Percentiles rank a stretch among this genome's conserved stretches.
Conservation (phyloP, 2,113 vertebrate species). For the Triplophysa rosa region DNA sequence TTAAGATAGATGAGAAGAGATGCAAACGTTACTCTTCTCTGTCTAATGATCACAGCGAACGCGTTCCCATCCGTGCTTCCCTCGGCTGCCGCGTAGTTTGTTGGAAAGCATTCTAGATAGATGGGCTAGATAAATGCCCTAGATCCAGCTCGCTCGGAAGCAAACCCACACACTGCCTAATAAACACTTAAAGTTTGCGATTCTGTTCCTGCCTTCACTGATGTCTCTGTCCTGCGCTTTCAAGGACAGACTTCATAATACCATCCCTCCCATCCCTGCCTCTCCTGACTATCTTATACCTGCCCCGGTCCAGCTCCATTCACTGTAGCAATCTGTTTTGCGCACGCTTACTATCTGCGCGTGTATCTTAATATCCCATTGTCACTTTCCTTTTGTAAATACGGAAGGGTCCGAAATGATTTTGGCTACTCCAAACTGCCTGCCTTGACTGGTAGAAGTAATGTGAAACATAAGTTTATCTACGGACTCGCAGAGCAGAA, state of each 20-base stretch:
- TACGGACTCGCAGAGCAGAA: conserved; percentile 42
- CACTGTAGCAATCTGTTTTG: conserved; percentile 19
- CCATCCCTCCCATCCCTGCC: conserved; percentile 14
- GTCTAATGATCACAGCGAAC: conserved; percentile 18
- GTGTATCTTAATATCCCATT: not conserved
- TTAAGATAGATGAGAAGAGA: conserved; percentile 1
- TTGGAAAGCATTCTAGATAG: conserved; percentile 25
- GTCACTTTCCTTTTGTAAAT: not conserved
- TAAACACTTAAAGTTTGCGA: conserved; percentile 36
- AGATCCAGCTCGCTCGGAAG: conserved; percentile 8
- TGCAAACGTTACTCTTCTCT: conserved; percentile 21
- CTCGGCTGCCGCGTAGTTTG: conserved; percentile 26
- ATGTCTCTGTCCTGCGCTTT: conserved; percentile 41
- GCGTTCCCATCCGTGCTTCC: conserved; percentile 26
- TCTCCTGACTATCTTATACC: conserved; percentile 6
- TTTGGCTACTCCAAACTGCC: not conserved
- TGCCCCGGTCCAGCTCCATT: conserved; percentile 28
- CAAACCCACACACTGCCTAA: conserved; percentile 6
- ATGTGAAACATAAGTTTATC: conserved; percentile 50
- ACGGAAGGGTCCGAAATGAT: not conserved
- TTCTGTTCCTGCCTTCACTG: conserved; percentile 22
- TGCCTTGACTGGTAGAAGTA: conserved; percentile 2
- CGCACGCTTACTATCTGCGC: not conserved
- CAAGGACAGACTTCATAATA: conserved; percentile 46
- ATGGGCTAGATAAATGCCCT: conserved; percentile 26